Evolutionary conservation across 2,113 vertebrate genomes (phyloP).

Genomic region (Mesembrinibis cayennensis): DNA sequence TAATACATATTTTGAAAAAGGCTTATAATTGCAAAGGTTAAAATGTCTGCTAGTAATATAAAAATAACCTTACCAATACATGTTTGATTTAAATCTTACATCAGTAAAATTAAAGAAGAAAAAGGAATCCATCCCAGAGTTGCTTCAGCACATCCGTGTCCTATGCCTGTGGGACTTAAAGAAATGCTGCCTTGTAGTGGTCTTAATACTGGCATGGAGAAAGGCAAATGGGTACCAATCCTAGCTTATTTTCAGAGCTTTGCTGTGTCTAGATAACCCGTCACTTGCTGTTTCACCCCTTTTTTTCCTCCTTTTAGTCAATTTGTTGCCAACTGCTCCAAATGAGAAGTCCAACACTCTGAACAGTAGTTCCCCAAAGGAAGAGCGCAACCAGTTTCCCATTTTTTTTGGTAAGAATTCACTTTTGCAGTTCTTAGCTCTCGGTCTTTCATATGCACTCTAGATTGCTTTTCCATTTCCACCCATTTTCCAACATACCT

Average conservation of each 20-base stretch:
- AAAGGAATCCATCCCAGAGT: neutral
- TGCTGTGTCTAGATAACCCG: neutral
- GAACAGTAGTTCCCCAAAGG: neutral
- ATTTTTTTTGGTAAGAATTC: conserved; percentile 49
- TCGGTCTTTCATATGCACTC: neutral
- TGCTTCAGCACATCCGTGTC: neutral
- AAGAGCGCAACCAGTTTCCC: neutral
- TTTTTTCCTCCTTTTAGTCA: neutral
- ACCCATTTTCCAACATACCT: neutral
- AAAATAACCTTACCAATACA: neutral
- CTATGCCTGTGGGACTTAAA: neutral
- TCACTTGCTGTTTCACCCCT: neutral
- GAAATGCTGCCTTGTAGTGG: neutral
- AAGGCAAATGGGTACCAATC: neutral
- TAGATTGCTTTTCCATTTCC: neutral
- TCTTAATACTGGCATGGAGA: neutral
- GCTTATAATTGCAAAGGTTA: neutral
- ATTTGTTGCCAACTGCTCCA: neutral
- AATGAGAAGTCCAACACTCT: neutral
- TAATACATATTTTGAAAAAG: neutral
- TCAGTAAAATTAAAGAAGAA: neutral
- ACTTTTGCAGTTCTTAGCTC: neutral
- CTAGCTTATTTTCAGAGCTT: neutral
- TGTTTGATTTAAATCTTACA: neutral
- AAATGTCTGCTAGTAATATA: neutral